Base-by-base conservation (phyloP, 2,113 vertebrate species). In the Dicerorhinus sumatrensis region DNA sequence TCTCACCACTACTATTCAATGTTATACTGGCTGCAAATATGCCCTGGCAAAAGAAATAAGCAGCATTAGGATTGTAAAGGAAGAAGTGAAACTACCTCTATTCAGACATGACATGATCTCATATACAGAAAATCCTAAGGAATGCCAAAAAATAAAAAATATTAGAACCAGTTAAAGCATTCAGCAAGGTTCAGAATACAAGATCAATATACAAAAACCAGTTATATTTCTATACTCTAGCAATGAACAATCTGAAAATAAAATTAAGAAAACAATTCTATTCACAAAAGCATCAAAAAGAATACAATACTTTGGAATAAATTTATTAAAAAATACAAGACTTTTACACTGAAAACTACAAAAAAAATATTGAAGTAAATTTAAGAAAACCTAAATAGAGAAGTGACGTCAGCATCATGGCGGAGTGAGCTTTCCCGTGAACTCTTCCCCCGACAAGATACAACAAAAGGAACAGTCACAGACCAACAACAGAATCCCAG, bases 341-440 rank as follows among this genome's bases (percentile, higher is more conserved):
- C 27, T 54, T 92, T 1, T 54, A 84, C 21, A 63, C 60, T 65
- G 70, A 76, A 60, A 58, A 70, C 20, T 14, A 60, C 20, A 3
- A 20, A 67, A 67, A 58, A 58, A 46, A n/a, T 21, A 91, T 8
- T 46, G 51, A 91, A 81, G 58, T n/a, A 81, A 76, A 85, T 20
- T 65, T 56, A 93, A 84, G 69, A 63, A 73, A 27, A 46, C 36
- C 81, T 85, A 76, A 85, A 76, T 93, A 65, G n/a, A n/a, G n/a
- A n/a, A n/a, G n/a, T n/a, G n/a, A n/a, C n/a, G n/a, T n/a, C n/a
- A n/a, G n/a, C n/a, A n/a, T n/a, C n/a, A n/a, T n/a, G n/a, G n/a
- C n/a, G n/a, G n/a, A n/a, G n/a, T n/a, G n/a, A n/a, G n/a, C n/a
- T n/a, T n/a, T n/a, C n/a, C n/a, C n/a, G n/a, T n/a, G n/a, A n/a